These are phyloP conservation scores for Phyllostomus discolor DNA, from an alignment of 2,113 vertebrate genomes.

Conservation along the genomic window DNA sequence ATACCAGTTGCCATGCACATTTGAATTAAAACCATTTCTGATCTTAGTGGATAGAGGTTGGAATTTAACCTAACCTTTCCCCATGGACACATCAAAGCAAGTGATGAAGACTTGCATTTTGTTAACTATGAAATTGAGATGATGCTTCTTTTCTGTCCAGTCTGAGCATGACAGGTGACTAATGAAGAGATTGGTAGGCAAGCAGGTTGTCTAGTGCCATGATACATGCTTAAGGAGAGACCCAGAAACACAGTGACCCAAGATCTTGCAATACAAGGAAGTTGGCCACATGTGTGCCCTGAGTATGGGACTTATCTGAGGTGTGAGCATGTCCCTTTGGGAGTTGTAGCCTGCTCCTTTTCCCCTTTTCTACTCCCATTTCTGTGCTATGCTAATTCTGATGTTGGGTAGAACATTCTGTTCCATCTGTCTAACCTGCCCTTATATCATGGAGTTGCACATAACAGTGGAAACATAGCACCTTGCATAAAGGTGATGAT, in stretches of 20 bases:
- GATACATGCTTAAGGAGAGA: neutral
- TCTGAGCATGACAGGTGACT: too few relatives aligned
- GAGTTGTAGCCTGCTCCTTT: fast-evolving
- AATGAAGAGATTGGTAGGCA: neutral
- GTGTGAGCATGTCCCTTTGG: neutral
- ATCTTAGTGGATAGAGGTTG: neutral
- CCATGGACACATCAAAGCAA: fast-evolving
- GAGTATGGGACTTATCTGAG: neutral
- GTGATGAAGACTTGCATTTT: neutral
- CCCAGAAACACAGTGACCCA: neutral
- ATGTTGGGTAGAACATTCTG: neutral
- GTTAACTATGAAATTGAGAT: neutral
- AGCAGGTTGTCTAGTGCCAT: fast-evolving
- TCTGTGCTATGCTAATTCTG: neutral
- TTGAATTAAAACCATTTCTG: neutral
- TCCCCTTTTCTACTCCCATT: too few relatives aligned
- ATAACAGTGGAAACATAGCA: neutral
- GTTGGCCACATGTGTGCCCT: neutral
- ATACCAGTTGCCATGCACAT: fast-evolving
- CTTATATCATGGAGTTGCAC: neutral
- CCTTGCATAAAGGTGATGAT: neutral
- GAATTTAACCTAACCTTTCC: neutral
- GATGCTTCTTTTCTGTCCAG: fast-evolving
- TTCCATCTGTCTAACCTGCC: neutral
- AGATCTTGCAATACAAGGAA: too few relatives aligned